Evolutionary conservation across 2,888 invertebrate species (phyloP), one percentile per base, ranked within the genome.

Genomic region (Peribatodes rhomboidaria): DNA sequence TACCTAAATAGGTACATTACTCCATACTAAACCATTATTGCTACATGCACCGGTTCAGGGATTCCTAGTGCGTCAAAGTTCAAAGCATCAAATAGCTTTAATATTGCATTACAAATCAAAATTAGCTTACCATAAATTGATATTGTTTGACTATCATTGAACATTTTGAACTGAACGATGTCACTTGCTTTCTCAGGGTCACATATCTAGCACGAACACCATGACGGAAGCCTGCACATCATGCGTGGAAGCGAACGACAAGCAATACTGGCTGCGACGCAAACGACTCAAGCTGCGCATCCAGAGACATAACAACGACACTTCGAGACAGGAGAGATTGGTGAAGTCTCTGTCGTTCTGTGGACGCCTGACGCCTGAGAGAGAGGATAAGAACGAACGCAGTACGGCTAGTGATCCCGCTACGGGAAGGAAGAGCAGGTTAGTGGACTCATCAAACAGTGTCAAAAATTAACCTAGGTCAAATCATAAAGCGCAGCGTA

Each of bases 311-410:
- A 85, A 84, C 74, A 87, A 83, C 68, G 83, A 85, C 49, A 70
- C 77, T 0, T 74, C 75, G 2, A 69, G 89, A 9, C 75, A 90
- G 11, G 92, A 94, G 67, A 88, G 94, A 41, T 84, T 96, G 54
- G 95, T 96, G 16, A 97, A 97, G 88, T 96, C 96, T 0, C 95
- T 96, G 44, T 96, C 96, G 8, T 96, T 96, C 88, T 96, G 96
- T 58, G 96, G 96, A 14, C 94, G 95, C 64, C 88, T 94, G 61
- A 93, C 93, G 54, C 90, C 94, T 0, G 94, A 94, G 73, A 92
- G 94, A 31, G 95, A 94, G 72, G 94, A 94, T 72, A 94, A 91
- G 73, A 90, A 89, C 67, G 95, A 94, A 66, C 86, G 95, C 63
- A 94, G 94, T 71, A 94, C 95, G 0, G 94, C 94, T 9, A 95